Evolutionary conservation across 1,140 invertebrate genomes (phyloP), one percentile per base, ranked within the genome.

Genomic region (Lepidurus apus): DNA sequence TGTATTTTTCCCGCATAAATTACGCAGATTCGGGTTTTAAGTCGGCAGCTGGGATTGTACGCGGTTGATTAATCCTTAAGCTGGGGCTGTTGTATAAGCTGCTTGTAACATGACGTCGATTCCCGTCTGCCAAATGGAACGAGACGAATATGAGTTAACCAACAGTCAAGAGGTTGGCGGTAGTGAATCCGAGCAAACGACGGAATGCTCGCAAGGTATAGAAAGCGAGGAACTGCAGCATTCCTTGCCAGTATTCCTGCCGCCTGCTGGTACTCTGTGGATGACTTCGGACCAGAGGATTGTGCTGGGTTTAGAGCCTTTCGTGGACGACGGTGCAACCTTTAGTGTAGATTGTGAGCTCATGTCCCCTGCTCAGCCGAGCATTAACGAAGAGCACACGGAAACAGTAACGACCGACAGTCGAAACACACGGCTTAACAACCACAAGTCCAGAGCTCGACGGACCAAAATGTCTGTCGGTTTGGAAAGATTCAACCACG

Each of bases 221-320:
- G 53, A 65, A 65, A 21, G 53, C 13, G 53, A 65, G 10, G 53
- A 17, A 9, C 10, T 65, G 53, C 53, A 65, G 13, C 53, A 65
- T 17, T 21, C 17, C 17, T 65, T 65, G 53, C 17, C 53, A 7
- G 21, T 7, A 13, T 65, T 65, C 53, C 21, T 21, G 0, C 53
- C 53, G 53, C 17, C 53, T 9, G 53, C 17, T 13, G 53, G 21
- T n/a, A 65, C 53, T 7, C 21, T 65, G 4, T 65, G 53, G 53
- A 65, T 65, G 17, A 65, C 53, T 1, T n/a, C 53, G 21, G 53
- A 65, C 13, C 17, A 65, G 17, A 21, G 17, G 4, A 65, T 65
- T 65, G 53, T 65, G 7, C 53, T 65, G 13, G 53, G 53, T 65
- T 65, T 65, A 21, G 53, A 65, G 13, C 53, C 53, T 65, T 65